phyloP scores from a whole-genome alignment of 2,797 vertebrate genomes.

The Iguana delicatissima region DNA sequence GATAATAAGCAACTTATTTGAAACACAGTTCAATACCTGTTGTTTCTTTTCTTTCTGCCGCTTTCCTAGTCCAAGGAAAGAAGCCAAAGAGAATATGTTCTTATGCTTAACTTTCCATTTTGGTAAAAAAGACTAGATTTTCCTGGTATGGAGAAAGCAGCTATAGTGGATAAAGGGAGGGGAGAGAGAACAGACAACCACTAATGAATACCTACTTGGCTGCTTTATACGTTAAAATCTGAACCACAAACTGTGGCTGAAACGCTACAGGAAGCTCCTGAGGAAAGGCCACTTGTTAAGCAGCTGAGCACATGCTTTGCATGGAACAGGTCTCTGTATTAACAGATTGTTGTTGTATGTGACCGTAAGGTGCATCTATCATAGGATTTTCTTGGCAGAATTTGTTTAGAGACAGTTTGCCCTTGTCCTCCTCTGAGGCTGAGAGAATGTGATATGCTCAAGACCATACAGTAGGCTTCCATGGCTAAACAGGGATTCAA shows the following conservation, averaged over 20 bases:
- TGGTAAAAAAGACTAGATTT: neutral
- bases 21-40: neutral
- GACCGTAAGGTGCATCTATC: no score
- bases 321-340: neutral
- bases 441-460: no score
- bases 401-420: no score
- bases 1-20: neutral
- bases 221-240: neutral
- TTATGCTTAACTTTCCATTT: neutral
- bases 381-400: no score
- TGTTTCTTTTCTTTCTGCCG: neutral
- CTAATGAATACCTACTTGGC: neutral
- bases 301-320: neutral
- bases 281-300: neutral
- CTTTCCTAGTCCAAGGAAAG: neutral
- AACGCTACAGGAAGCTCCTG: neutral
- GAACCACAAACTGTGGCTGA: constrained; percentile 1
- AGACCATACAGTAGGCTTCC: no score
- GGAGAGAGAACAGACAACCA: neutral
- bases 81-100: neutral
- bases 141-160: neutral
- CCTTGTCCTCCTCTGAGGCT: no score
- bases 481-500: no score
- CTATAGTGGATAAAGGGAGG: neutral
- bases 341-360: neutral